These are phyloP conservation scores for Heteropelma amictum DNA, from an alignment of 2,888 invertebrate species.

Conservation along the genomic window DNA sequence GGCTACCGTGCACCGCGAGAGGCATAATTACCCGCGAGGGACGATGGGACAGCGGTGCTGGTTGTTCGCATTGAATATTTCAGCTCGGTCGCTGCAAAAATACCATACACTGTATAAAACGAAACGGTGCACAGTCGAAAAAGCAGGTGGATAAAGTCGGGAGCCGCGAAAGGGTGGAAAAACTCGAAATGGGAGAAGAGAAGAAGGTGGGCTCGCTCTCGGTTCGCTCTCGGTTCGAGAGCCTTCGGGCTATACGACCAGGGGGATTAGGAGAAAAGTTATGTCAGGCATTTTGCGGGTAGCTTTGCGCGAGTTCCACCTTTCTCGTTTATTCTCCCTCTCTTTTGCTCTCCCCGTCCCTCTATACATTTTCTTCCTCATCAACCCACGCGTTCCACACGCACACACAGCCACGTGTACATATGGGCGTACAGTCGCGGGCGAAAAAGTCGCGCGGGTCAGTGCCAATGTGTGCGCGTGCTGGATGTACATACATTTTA, in stretches of 20 bases:
- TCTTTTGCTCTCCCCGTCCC: slow-evolving; percentile 35
- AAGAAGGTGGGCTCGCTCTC: slow-evolving; percentile 57
- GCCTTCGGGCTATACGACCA: slow-evolving; percentile 58
- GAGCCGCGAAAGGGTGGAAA: slow-evolving; percentile 31
- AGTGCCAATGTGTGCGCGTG: not conserved
- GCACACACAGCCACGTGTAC: slow-evolving; percentile 6
- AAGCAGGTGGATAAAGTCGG: slow-evolving; percentile 11
- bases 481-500: not conserved
- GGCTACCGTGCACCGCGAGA: slow-evolving; percentile 61
- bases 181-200: slow-evolving; percentile 43
- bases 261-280: slow-evolving; percentile 73
- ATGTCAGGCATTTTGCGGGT: slow-evolving; percentile 72
- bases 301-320: slow-evolving; percentile 74
- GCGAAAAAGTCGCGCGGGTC: slow-evolving; percentile 13
- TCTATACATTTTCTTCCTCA: slow-evolving; percentile 27
- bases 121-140: slow-evolving; percentile 41
- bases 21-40: slow-evolving; percentile 71
- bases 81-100: slow-evolving; percentile 62
- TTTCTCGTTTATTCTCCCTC: slow-evolving; percentile 55
- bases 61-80: slow-evolving; percentile 71
- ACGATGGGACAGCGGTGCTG: slow-evolving; percentile 47
- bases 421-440: no score
- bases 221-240: no score
- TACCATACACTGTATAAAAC: no score
- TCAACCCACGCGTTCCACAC: slow-evolving; percentile 32